phyloP scores from a whole-genome alignment of 2,888 invertebrate genomes.

The Lottia scabra region DNA sequence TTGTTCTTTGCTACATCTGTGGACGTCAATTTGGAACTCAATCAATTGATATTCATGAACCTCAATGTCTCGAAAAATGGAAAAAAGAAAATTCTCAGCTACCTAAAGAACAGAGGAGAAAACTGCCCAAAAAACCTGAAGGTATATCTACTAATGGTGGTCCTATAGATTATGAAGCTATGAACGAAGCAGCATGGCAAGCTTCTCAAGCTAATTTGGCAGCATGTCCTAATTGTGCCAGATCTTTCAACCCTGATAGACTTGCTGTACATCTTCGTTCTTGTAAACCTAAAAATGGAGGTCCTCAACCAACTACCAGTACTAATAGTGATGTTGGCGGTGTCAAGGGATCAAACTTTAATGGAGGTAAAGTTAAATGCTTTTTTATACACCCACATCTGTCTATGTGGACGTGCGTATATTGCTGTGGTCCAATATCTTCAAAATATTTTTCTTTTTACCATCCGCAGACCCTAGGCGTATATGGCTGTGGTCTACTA shows the following conservation, averaged over 20 bases:
- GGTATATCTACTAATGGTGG: slow-evolving; percentile 42
- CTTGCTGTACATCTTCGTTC: slow-evolving; percentile 75
- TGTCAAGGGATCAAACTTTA: neutral
- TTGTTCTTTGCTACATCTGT: slow-evolving; percentile 76
- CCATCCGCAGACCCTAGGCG: too few species aligned
- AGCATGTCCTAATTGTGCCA: slow-evolving; percentile 75
- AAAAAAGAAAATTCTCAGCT: slow-evolving; percentile 74
- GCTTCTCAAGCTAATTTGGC: slow-evolving; percentile 73
- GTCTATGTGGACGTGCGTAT: too few species aligned
- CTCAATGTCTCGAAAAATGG: slow-evolving; percentile 78
- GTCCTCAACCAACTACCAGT: neutral
- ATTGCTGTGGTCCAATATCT: too few species aligned
- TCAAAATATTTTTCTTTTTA: too few species aligned
- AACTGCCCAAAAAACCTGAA: slow-evolving; percentile 75
- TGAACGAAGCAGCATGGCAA: slow-evolving; percentile 74
- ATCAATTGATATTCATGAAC: slow-evolving; percentile 77
- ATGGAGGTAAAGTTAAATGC: neutral
- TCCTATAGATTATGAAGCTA: slow-evolving; percentile 35
- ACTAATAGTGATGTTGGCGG: slow-evolving; percentile 1
- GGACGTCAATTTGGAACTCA: slow-evolving; percentile 76
- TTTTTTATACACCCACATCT: too few species aligned
- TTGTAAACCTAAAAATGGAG: slow-evolving; percentile 69
- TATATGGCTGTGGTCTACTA: too few species aligned
- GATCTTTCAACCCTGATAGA: slow-evolving; percentile 78
- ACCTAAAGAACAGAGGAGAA: slow-evolving; percentile 72